Evolutionary conservation across 2,888 invertebrate species (phyloP).

Genomic region (Byasa hedistus): DNA sequence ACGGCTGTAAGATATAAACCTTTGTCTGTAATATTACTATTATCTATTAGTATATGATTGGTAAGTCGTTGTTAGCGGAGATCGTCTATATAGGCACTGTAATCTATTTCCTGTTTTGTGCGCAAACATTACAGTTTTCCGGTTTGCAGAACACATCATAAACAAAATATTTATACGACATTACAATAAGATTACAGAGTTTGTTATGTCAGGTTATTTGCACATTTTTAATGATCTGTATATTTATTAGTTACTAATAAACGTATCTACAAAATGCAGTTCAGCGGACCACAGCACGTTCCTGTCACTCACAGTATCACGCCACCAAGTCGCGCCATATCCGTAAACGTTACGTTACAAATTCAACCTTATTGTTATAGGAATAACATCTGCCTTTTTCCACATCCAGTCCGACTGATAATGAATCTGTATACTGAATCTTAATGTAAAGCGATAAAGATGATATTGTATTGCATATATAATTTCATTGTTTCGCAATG

Average conservation of each 20-base stretch:
- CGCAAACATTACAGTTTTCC: too few species aligned
- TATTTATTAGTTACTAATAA: neutral
- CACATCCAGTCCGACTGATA: neutral
- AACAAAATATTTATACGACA: too few species aligned
- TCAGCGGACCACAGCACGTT: constrained; percentile 63
- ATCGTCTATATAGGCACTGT: too few species aligned
- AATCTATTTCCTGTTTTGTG: too few species aligned
- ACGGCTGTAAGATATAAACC: too few species aligned
- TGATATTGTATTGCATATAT: constrained; percentile 8
- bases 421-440: neutral
- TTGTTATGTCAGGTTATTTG: too few species aligned
- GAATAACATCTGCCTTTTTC: constrained; percentile 14
- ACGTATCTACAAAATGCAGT: constrained; percentile 48
- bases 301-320: constrained; percentile 60
- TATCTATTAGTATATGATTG: too few species aligned
- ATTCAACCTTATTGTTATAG: constrained; percentile 30
- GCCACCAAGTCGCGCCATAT: constrained; percentile 53
- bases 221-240: too few species aligned
- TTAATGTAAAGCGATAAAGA: neutral
- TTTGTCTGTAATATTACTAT: too few species aligned
- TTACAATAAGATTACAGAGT: too few species aligned
- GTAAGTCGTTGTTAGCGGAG: too few species aligned
- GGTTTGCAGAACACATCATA: too few species aligned
- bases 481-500: constrained; percentile 29
- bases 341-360: constrained; percentile 35